A percentile compares a stretch with the other conserved stretches of the same genome.
Conservation (phyloP, 2,113 vertebrate genomes). For the Ardeotis arabs region DNA sequence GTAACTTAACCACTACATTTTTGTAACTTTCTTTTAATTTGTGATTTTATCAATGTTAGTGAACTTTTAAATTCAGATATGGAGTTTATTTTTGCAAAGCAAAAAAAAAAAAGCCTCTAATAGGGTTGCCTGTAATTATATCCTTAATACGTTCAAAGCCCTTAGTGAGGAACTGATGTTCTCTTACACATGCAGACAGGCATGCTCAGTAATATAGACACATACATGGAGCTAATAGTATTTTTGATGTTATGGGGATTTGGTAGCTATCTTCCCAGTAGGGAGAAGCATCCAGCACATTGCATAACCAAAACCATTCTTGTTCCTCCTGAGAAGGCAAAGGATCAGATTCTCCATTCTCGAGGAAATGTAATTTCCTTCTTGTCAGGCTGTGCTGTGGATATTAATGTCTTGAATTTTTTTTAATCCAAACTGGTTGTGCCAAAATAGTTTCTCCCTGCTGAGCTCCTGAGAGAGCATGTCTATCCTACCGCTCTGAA, state of each 20-base stretch:
- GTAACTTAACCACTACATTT: background rate
- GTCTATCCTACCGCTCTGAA: background rate
- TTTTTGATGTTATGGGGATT: background rate
- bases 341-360: background rate
- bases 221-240: background rate
- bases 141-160: background rate
- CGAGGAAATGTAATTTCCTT: background rate
- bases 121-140: background rate
- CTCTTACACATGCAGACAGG: background rate
- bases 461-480: background rate
- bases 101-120: background rate
- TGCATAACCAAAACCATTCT: background rate
- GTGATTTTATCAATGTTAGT: background rate
- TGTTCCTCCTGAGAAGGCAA: background rate
- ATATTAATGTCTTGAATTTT: background rate
- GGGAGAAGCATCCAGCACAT: background rate
- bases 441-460: background rate
- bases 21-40: slow-evolving; percentile 26
- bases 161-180: background rate
- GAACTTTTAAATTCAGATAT: background rate
- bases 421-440: background rate
- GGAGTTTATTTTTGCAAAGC: background rate
- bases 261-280: background rate
- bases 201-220: background rate
- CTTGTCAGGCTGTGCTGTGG: background rate